Evolutionary conservation across 2,797 vertebrate genomes (phyloP), one percentile per base, ranked within the genome.

Genomic region (Hybognathus amarus): DNA sequence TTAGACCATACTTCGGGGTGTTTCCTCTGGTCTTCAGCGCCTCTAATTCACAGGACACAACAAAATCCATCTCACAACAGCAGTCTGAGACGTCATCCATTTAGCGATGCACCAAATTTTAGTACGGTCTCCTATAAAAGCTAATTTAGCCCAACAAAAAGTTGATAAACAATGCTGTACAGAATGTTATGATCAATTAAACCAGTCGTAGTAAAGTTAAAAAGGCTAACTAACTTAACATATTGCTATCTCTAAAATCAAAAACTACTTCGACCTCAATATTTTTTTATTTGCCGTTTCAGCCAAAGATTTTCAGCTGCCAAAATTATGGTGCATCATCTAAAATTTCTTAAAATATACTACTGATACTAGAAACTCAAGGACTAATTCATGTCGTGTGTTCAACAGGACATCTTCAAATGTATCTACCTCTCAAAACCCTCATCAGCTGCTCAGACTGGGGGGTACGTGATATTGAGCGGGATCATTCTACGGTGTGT

Each of bases 1-100:
- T 99, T 47, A 99, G 95, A 15, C 98, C 98, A 0, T 99, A 98
- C 87, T 99, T 99, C 3, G 98, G 98, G 0, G 98, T 99, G 94
- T 99, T 99, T n/a, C 98, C 97, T 8, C 90, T 92, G 0, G 96
- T 97, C 93, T 99, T 99, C 86, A 99, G 89, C 0, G 98, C 98
- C 95, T n/a, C 98, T 99, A 36, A 82, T 82, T 66, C 12, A 82
- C 84, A 36, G 87, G 73, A 82, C 9, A 80, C 42, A 80, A 5
- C 42, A 74, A 30, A 36, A 84, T 6, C 38, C 42, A 20, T 78
- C 79, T 73, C n/a, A 79, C 38, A 50, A 4, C 50, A 1, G 30
- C 63, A 0, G 10, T 59, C 56, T 13, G n/a, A 59, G n/a, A 24
- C 10, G 5, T n/a, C 56, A 24, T 59, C 27, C 18, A 64, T 33